Evolutionary conservation across 1,140 invertebrate genomes (phyloP).

Genomic region (Paraescarpia echinospica): DNA sequence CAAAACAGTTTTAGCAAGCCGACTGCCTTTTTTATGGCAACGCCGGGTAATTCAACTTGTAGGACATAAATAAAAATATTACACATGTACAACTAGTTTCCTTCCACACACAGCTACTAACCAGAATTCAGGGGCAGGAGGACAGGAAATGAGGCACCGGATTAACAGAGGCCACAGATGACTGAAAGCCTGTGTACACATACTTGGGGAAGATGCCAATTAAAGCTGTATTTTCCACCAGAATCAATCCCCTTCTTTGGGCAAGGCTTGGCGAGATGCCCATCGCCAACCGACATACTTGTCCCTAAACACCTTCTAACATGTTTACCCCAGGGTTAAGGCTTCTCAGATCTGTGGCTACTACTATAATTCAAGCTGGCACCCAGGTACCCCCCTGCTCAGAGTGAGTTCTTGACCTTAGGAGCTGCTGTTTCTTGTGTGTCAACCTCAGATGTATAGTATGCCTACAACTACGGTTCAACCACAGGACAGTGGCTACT

Average conservation of each 20-base stretch:
- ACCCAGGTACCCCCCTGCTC: neutral
- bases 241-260: neutral
- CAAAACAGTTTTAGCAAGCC: no score
- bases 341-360: neutral
- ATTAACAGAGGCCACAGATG: neutral
- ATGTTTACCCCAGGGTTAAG: neutral
- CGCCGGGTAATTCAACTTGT: no score
- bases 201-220: neutral
- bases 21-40: no score
- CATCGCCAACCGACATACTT: neutral
- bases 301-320: neutral
- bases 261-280: no score
- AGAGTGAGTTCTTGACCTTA: neutral
- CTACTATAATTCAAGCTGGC: neutral
- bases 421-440: neutral
- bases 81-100: no score
- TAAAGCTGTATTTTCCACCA: neutral
- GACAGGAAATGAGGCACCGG: neutral
- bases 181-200: neutral
- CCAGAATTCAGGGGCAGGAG: neutral
- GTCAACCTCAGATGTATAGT: neutral
- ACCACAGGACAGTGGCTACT: neutral
- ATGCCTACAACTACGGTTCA: neutral
- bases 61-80: no score
- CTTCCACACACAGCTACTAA: no score